phyloP scores from a whole-genome alignment of 2,888 invertebrate genomes.

The Hemaris fuciformis region DNA sequence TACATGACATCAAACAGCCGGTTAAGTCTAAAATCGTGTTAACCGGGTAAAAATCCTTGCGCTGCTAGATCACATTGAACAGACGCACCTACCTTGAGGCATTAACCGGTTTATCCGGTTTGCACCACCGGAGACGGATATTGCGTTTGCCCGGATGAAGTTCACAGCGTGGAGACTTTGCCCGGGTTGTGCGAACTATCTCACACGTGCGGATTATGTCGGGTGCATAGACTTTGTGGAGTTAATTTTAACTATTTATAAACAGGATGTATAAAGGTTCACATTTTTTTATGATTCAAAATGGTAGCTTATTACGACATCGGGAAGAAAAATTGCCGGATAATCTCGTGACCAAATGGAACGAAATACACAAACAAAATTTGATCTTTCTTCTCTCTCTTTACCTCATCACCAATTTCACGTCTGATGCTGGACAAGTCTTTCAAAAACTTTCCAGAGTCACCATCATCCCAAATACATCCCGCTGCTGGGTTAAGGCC shows the following conservation, averaged over 20 bases:
- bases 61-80: neutral
- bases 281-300: too few species aligned
- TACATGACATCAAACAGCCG: neutral
- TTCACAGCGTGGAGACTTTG: conserved; percentile 10
- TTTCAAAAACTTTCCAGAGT: too few species aligned
- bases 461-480: too few species aligned
- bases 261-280: too few species aligned
- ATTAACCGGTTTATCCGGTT: conserved; percentile 7
- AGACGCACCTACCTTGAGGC: neutral
- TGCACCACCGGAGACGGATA: neutral
- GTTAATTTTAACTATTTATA: neutral
- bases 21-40: neutral
- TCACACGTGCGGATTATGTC: neutral
- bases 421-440: too few species aligned
- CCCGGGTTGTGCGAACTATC: conserved; percentile 2
- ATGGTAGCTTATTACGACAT: too few species aligned
- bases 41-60: neutral
- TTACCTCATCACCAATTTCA: too few species aligned
- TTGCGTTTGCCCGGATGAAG: conserved; percentile 1
- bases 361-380: too few species aligned
- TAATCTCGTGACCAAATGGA: too few species aligned
- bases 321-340: too few species aligned
- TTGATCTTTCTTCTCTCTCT: too few species aligned
- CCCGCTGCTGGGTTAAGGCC: too few species aligned
- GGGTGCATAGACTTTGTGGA: neutral